Conservation (phyloP, 2,888 invertebrate species). For the Marronus borbonicus region DNA sequence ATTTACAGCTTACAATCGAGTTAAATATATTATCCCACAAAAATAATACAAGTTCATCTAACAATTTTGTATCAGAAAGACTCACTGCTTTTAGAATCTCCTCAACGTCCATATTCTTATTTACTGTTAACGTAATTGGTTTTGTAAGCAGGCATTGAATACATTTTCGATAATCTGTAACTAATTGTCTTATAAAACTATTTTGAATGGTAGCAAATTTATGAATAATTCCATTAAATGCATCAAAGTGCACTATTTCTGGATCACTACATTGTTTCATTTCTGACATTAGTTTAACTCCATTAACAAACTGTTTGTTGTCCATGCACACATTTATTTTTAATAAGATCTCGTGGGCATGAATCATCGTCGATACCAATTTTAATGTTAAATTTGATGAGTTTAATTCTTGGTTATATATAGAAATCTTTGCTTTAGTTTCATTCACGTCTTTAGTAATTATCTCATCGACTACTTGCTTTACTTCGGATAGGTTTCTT, state of each 20-base stretch:
- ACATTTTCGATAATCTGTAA: slow-evolving; percentile 71
- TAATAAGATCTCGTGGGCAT: slow-evolving; percentile 67
- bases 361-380: slow-evolving; percentile 69
- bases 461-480: slow-evolving; percentile 75
- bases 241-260: slow-evolving; percentile 61
- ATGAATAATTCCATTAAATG: slow-evolving; percentile 33
- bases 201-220: slow-evolving; percentile 17
- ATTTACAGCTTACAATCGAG: slow-evolving; percentile 74
- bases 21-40: slow-evolving; percentile 75
- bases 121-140: slow-evolving; percentile 64
- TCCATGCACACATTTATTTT: slow-evolving; percentile 64
- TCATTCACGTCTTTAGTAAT: slow-evolving; percentile 76
- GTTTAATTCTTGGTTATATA: slow-evolving; percentile 73
- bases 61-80: slow-evolving; percentile 62
- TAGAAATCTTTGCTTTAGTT: slow-evolving; percentile 76
- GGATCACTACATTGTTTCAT: slow-evolving; percentile 70
- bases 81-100: slow-evolving; percentile 68
- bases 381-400: slow-evolving; percentile 74
- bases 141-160: slow-evolving; percentile 66
- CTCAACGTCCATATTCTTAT: slow-evolving; percentile 68
- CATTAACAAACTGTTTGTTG: slow-evolving; percentile 67
- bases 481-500: slow-evolving; percentile 73
- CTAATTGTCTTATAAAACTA: slow-evolving; percentile 71
- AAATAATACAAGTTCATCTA: slow-evolving; percentile 75
- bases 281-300: slow-evolving; percentile 72